Base-by-base conservation (phyloP, 2,888 invertebrate species). In the Cylindroiulus punctatus region DNA sequence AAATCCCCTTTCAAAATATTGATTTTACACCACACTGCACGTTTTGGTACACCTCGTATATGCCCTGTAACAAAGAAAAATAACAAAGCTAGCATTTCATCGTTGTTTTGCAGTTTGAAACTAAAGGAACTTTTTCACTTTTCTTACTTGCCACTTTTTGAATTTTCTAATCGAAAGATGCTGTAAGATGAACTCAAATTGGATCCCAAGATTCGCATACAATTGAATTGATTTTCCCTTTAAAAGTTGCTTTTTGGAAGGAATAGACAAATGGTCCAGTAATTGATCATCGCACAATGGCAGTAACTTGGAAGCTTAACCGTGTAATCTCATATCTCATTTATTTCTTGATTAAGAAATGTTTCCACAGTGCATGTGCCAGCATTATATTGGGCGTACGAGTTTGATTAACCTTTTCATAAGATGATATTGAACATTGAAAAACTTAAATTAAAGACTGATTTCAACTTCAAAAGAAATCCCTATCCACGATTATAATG, bases 1-100 rank as follows among this genome's bases (percentile, higher is more conserved):
- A 57, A 57, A 57, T 57, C 57, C 57, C 57, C n/a, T 57, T 57
- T 57, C 19, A 57, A 57, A 57, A 57, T 57, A 57, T 57, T 57
- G 57, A n/a, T 57, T 57, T 57, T 57, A 57, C 57, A 22, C 7
- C 57, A n/a, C 57, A 22, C 22, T 57, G 57, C 57, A 57, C 57
- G 57, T 57, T 57, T 52, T 57, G 22, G 22, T 10, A 57, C 19
- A 47, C 47, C 8, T 44, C 19, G 5, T 47, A 47, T 47, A 47
- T 47, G 5, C 2, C 8, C 0, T 57, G 22, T 22, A 57, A 57
- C 22, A 7, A 57, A 22, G 7, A 22, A 57, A 5, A 57, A n/a
- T 57, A 57, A 57, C 57, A 57, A 57, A 57, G 19, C 17, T 52
- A 5, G 22, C 57, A 22, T 0, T 22, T 3, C 5, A 22, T 57